A percentile compares a stretch with the other conserved stretches of the same genome.
Conservation (phyloP, 2,797 vertebrate species). For the Trichosurus vulpecula region DNA sequence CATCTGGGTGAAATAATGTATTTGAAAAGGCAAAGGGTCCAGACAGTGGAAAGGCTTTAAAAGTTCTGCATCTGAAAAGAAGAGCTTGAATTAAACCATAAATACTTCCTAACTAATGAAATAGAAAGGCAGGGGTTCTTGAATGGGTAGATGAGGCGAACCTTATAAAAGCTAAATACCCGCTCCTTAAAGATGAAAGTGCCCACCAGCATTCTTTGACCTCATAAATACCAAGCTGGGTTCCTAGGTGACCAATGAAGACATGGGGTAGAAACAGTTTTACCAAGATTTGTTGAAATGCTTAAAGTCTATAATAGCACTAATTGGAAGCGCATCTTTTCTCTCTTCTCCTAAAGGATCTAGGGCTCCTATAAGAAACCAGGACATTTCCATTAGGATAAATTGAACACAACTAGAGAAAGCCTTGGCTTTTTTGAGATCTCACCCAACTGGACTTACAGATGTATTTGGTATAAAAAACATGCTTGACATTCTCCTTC, state of each 20-base stretch:
- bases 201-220: conserved; percentile 65
- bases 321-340: background rate
- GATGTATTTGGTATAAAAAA: background rate
- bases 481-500: background rate
- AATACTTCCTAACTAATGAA: conserved; percentile 77
- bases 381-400: background rate
- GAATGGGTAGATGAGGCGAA: background rate
- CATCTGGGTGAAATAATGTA: conserved; percentile 62
- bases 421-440: background rate
- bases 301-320: background rate
- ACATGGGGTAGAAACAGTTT: conserved; percentile 35
- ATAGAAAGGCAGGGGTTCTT: conserved; percentile 54
- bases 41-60: conserved; percentile 51
- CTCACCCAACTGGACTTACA: background rate
- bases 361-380: background rate
- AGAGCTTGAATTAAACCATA: conserved; percentile 66
- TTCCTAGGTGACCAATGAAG: conserved; percentile 76
- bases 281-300: conserved; percentile 5
- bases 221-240: conserved; percentile 75
- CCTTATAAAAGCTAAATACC: conserved; percentile 64
- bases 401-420: background rate
- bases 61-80: conserved; percentile 66
- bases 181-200: conserved; percentile 46
- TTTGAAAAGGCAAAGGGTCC: conserved; percentile 65
- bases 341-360: background rate